Conservation (phyloP, 2,113 vertebrate genomes). For the Apus apus region DNA sequence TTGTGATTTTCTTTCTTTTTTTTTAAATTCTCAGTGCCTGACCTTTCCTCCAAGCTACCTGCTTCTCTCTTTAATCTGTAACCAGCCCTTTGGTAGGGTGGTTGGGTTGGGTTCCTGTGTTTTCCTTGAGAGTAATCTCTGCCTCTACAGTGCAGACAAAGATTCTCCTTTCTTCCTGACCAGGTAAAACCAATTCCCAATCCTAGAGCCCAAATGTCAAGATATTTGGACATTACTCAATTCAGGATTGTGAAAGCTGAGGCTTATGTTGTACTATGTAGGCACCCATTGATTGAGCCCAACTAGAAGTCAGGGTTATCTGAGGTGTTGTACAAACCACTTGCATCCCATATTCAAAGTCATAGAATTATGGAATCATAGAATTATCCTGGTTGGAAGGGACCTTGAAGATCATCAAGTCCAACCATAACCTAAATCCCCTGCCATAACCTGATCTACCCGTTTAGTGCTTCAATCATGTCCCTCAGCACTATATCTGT, state of each 20-base stretch:
- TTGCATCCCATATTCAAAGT: background rate
- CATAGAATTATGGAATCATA: no score
- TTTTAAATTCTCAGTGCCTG: background rate
- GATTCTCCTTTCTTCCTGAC: background rate
- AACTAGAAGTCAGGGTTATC: background rate
- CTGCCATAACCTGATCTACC: no score
- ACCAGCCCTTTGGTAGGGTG: background rate
- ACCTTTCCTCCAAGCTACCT: slow-evolving; percentile 16
- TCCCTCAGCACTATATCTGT: no score
- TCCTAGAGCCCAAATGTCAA: background rate
- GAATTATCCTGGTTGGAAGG: no score
- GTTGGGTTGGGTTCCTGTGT: background rate
- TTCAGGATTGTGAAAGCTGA: background rate
- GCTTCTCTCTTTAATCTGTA: slow-evolving; percentile 52
- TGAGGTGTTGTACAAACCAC: background rate
- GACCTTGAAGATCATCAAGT: no score
- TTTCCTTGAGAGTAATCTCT: background rate
- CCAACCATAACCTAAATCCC: no score
- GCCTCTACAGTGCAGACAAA: background rate
- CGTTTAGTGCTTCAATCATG: no score
- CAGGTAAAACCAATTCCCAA: background rate
- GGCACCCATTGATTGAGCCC: background rate
- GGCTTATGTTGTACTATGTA: background rate
- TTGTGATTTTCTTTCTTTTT: background rate
- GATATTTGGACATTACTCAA: accelerated